Base-by-base conservation (phyloP, 2,888 invertebrate species). In the Limnephilus auricula region DNA sequence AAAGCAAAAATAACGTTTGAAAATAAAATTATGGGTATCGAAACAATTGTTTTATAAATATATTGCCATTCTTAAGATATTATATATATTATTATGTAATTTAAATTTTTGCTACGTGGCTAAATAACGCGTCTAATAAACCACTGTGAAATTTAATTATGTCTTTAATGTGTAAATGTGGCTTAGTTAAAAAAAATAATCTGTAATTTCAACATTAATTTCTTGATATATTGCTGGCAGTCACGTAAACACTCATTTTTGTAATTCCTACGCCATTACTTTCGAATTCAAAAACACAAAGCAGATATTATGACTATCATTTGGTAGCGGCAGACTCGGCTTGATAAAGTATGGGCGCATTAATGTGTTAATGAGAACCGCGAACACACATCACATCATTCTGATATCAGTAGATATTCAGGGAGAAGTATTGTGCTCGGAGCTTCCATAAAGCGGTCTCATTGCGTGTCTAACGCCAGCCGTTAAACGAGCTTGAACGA, bases 391-490 rank as follows among this genome's bases (percentile, higher is more conserved):
- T 65, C 80, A 6, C 32, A 79, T 79, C 79, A 79, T 79, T 15
- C 80, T 80, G 30, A 80, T 32, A 80, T 31, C 32, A 30, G 31
- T 80, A 2, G 80, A 80, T 80, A 80, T 32, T 31, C 31, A 13
- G 80, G 18, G 80, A 80, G 80, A 80, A 80, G 80, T 80, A 80
- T 83, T 34, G 31, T 32, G 32, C 83, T 32, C 6, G 10, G 31
- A 50, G 86, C 86, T 30, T 65, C 31, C 86, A 50, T 45, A 86
- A 86, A 86, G 50, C 86, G 65, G 50, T 86, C 86, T 86, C 45
- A 31, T 86, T 82, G 92, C 92, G 88, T 89, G 92, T 89, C 92
- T 92, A 92, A 90, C 92, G 90, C 90, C 90, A 79, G 88, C 87
- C 92, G 50, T 90, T 86, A 90, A 88, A 86, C 86, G 85, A 85